Percentiles rank a stretch among this genome's conserved stretches.
These are phyloP conservation scores for Gadus chalcogrammus DNA, from an alignment of 2,113 vertebrate species.

Conservation along the genomic window DNA sequence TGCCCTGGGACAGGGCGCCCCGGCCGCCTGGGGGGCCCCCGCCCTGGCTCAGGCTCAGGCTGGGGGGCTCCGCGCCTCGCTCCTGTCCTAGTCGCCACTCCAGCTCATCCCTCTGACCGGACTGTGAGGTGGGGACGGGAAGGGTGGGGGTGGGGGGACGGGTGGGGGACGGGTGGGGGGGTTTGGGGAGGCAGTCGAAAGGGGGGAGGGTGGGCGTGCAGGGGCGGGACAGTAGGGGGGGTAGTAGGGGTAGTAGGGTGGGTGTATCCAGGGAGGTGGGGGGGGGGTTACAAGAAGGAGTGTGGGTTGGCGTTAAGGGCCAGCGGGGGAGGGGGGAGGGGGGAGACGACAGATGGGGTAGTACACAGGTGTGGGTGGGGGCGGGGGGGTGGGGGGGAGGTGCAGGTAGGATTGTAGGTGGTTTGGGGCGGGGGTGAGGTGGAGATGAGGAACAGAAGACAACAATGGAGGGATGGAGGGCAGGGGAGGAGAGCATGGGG, in stretches of 20 bases:
- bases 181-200: slow-evolving; percentile 52
- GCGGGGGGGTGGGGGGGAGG: background rate
- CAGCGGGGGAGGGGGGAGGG: slow-evolving; percentile 34
- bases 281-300: too few species aligned
- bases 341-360: slow-evolving; percentile 23
- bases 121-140: slow-evolving; percentile 80
- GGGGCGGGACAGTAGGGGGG: background rate
- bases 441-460: slow-evolving; percentile 68
- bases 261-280: slow-evolving; percentile 1
- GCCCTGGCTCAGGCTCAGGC: slow-evolving; percentile 74
- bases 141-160: slow-evolving; percentile 6
- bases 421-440: background rate
- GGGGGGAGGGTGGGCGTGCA: slow-evolving; percentile 18
- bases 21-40: slow-evolving; percentile 40
- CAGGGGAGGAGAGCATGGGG: slow-evolving; percentile 21
- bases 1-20: slow-evolving; percentile 71
- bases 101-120: slow-evolving; percentile 94
- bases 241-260: slow-evolving; percentile 45
- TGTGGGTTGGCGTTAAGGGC: background rate
- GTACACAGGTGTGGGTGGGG: background rate
- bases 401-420: background rate
- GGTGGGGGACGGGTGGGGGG: slow-evolving; percentile 42
- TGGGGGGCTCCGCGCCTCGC: slow-evolving; percentile 80
- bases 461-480: slow-evolving; percentile 65
- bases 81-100: slow-evolving; percentile 88